Evolutionary conservation across 2,888 invertebrate genomes (phyloP), one percentile per base, ranked within the genome.

Genomic region (Euspilapteryx auroguttella): DNA sequence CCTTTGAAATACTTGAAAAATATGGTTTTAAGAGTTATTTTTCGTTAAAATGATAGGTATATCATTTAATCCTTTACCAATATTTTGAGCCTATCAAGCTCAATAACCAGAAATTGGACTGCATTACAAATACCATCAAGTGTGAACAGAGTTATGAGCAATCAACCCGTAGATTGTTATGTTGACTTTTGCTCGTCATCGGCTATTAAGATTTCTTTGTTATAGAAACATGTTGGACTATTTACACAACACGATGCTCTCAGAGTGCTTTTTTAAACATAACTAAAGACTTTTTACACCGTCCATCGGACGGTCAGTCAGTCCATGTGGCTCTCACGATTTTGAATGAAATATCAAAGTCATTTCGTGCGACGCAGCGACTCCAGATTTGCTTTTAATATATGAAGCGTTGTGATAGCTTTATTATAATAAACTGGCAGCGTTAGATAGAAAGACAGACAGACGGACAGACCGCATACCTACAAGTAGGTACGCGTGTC

Each of bases 161-260:
- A 73, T 73, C 73, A 73, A 56, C 56, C 44, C 49, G 40, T 58
- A 58, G 68, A 73, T 75, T 75, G 73, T 75, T 66, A 52, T 56
- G 56, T 64, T 61, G 61, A 65, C 64, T 69, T 55, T 65, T 53
- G 65, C 71, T 56, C 65, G 73, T 75, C 73, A 73, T 71, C 71
- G 66, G 63, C 56, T 71, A 71, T 73, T 73, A 73, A 75, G 73
- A 69, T 58, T 65, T 69, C 73, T 69, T 75, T 75, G 73, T 75
- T 69, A 58, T 54, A 59, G 65, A 63, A 71, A 73, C 73, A 73
- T 71, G 71, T 69, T 56, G 66, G 58, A 71, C 71, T 75, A 71
- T 75, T 73, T 75, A 75, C 66, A 69, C 68, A 73, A 69, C 73
- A 73, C 68, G 66, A 42, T 53, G 57, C 58, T 46, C 52, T 62